Evolutionary conservation across 2,888 invertebrate species (phyloP).

Genomic region (Drosophila macrospina): DNA sequence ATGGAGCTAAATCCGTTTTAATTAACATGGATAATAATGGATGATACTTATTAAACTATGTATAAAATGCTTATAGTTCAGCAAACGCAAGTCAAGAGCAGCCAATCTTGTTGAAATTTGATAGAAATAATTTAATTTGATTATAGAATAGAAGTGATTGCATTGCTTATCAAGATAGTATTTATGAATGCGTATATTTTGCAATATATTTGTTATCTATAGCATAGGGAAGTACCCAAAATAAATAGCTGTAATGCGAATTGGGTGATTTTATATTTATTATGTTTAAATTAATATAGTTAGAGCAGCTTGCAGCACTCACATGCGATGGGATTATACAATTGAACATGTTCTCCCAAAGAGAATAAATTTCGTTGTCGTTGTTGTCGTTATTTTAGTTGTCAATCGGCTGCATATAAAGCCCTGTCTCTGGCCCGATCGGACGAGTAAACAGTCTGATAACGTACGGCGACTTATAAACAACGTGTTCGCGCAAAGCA

Average conservation of each 20-base stretch:
- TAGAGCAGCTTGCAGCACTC: too few relatives aligned
- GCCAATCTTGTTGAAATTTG: too few relatives aligned
- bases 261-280: constrained; percentile 15
- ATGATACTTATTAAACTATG: constrained; percentile 10
- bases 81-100: too few relatives aligned
- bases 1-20: constrained; percentile 4
- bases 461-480: constrained; percentile 53
- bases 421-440: neutral
- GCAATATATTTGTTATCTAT: constrained; percentile 7
- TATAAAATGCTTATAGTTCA: too few relatives aligned
- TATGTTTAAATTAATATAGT: constrained; percentile 9
- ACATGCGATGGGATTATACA: too few relatives aligned
- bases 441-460: constrained; percentile 32
- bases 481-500: constrained; percentile 30
- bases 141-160: neutral
- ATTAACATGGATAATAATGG: constrained; percentile 19
- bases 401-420: constrained; percentile 8
- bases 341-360: too few relatives aligned
- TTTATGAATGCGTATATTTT: neutral
- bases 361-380: too few relatives aligned
- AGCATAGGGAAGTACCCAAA: constrained; percentile 17
- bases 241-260: neutral
- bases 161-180: neutral
- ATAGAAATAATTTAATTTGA: too few relatives aligned
- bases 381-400: neutral